phyloP scores from a whole-genome alignment of 2,888 invertebrate genomes.

The Campaea margaritaria region DNA sequence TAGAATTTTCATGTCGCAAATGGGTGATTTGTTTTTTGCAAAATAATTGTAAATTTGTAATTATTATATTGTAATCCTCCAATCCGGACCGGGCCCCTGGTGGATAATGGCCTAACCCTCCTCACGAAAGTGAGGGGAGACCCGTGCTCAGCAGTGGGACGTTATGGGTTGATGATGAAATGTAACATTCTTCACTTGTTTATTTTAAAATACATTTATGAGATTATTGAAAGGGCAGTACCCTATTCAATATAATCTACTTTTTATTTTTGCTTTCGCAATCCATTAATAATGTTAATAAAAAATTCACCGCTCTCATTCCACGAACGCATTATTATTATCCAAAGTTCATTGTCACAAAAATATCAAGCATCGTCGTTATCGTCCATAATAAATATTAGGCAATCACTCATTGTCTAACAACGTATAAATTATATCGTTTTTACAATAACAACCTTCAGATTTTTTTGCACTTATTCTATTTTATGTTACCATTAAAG shows the following conservation, averaged over 20 bases:
- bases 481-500: constrained; percentile 27
- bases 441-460: constrained; percentile 39
- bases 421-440: constrained; percentile 33
- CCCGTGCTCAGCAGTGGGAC: too few species aligned
- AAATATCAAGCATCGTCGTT: constrained; percentile 22
- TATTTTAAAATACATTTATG: too few species aligned
- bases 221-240: too few species aligned
- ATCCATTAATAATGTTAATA: not conserved
- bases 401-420: constrained; percentile 27
- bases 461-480: constrained; percentile 31
- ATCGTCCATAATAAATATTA: constrained; percentile 25
- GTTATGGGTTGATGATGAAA: too few species aligned
- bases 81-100: too few species aligned
- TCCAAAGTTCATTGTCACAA: constrained; percentile 28
- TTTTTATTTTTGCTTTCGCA: not conserved
- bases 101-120: too few species aligned
- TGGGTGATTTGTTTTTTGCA: too few species aligned
- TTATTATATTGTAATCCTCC: too few species aligned
- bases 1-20: too few species aligned
- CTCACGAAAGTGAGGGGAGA: too few species aligned
- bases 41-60: too few species aligned
- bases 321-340: constrained; percentile 1
- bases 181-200: too few species aligned
- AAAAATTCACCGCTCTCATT: not conserved
- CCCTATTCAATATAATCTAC: not conserved